A percentile compares a stretch with the other conserved stretches of the same genome.
Conservation (phyloP, 2,113 vertebrate species). For the Cranoglanis bouderius region DNA sequence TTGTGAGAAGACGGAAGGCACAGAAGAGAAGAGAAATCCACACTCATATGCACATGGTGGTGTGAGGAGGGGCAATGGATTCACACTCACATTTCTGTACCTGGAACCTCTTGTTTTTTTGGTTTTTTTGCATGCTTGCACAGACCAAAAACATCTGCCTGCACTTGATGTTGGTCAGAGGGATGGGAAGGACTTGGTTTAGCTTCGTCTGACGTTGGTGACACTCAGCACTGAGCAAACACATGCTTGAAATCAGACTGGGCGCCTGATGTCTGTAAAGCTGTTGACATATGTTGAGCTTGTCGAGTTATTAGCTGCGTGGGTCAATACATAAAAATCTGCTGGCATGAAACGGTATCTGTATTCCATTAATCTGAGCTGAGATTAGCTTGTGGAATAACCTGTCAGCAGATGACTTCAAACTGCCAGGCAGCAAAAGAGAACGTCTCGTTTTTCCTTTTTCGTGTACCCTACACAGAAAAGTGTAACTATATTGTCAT, state of each 20-base stretch:
- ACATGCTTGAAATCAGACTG: slow-evolving; percentile 7
- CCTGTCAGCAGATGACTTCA: slow-evolving; percentile 2
- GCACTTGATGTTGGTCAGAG: neutral
- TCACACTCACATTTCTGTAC: neutral
- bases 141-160: neutral
- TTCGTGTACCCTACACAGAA: neutral
- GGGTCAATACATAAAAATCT: slow-evolving; percentile 2
- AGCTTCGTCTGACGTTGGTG: slow-evolving; percentile 7
- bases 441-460: neutral
- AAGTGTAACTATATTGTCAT: neutral
- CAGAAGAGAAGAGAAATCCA: neutral
- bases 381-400: neutral
- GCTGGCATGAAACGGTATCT: neutral
- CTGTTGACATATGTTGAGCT: slow-evolving; percentile 29
- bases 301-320: neutral
- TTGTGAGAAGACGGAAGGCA: neutral
- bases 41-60: neutral
- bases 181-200: neutral
- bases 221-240: slow-evolving; percentile 12
- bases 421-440: neutral
- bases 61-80: neutral
- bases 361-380: slow-evolving; percentile 1
- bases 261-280: slow-evolving; percentile 15
- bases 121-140: neutral
- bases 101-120: neutral